Percentiles rank a stretch among this genome's conserved stretches.
These are phyloP conservation scores for Grantiella picta DNA, from an alignment of 2,113 vertebrate species.

Conservation along the genomic window DNA sequence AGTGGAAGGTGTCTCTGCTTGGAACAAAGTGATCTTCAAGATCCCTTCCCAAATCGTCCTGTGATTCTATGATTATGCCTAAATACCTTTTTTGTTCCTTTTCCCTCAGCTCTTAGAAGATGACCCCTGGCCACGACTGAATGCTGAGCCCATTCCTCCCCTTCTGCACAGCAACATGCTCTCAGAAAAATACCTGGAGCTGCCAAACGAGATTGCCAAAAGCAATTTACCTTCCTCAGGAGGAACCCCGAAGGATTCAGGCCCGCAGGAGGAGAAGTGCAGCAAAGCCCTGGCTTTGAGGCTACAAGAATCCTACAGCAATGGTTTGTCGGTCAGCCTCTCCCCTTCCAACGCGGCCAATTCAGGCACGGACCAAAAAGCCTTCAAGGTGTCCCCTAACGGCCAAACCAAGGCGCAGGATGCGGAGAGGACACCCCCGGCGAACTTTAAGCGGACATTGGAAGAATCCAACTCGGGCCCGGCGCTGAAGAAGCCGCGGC, in stretches of 20 bases:
- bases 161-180: slow-evolving; percentile 67
- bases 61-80: not conserved
- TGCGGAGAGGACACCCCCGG: slow-evolving; percentile 66
- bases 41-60: not conserved
- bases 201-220: slow-evolving; percentile 63
- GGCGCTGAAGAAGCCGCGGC: slow-evolving; percentile 71
- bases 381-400: slow-evolving; percentile 51
- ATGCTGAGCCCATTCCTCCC: slow-evolving; percentile 70
- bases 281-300: slow-evolving; percentile 64
- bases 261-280: slow-evolving; percentile 66
- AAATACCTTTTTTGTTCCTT: not conserved
- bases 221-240: slow-evolving; percentile 26
- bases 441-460: slow-evolving; percentile 77
- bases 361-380: slow-evolving; percentile 69
- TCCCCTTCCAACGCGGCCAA: slow-evolving; percentile 68
- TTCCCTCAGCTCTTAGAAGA: slow-evolving; percentile 71
- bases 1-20: not conserved
- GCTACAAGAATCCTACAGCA: slow-evolving; percentile 66
- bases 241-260: slow-evolving; percentile 42
- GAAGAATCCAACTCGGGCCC: slow-evolving; percentile 78
- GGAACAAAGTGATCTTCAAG: not conserved
- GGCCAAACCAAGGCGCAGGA: slow-evolving; percentile 70
- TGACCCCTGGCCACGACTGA: slow-evolving; percentile 73
- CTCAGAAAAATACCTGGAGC: slow-evolving; percentile 66
- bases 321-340: slow-evolving; percentile 56